Evolutionary conservation across 2,113 vertebrate species (phyloP).

Genomic region (Xenopus borealis): DNA sequence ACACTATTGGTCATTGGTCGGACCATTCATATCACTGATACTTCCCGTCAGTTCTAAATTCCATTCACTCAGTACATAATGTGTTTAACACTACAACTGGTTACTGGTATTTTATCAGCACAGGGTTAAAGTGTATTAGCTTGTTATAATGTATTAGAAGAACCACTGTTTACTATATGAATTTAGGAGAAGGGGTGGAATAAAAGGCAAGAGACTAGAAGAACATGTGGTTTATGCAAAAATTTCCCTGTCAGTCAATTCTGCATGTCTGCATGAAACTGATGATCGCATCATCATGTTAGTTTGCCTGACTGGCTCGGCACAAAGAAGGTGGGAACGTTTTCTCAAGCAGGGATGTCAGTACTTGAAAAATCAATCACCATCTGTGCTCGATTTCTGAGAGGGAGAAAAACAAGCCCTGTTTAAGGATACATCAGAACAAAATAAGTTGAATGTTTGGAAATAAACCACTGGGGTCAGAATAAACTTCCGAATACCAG

Average conservation of each 20-base stretch:
- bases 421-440: slow-evolving; percentile 77
- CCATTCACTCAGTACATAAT: no score
- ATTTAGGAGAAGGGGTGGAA: neutral
- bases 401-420: slow-evolving; percentile 83
- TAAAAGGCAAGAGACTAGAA: slow-evolving; percentile 57
- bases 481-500: slow-evolving; percentile 83
- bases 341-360: slow-evolving; percentile 97
- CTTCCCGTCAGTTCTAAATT: no score
- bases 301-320: slow-evolving; percentile 96
- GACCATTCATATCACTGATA: no score
- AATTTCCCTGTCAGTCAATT: slow-evolving; percentile 91
- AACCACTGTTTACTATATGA: neutral
- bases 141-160: neutral
- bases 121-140: no score
- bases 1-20: no score
- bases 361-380: slow-evolving; percentile 97
- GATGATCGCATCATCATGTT: slow-evolving; percentile 92
- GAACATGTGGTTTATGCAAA: slow-evolving; percentile 76
- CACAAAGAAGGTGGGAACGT: slow-evolving; percentile 94
- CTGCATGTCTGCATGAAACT: slow-evolving; percentile 86
- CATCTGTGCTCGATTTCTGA: slow-evolving; percentile 96
- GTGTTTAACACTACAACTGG: no score
- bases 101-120: no score
- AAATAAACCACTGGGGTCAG: slow-evolving; percentile 85
- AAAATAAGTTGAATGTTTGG: slow-evolving; percentile 77